Conservation (phyloP, 2,797 vertebrate genomes). For the Cynodonichthys magdalenae region DNA sequence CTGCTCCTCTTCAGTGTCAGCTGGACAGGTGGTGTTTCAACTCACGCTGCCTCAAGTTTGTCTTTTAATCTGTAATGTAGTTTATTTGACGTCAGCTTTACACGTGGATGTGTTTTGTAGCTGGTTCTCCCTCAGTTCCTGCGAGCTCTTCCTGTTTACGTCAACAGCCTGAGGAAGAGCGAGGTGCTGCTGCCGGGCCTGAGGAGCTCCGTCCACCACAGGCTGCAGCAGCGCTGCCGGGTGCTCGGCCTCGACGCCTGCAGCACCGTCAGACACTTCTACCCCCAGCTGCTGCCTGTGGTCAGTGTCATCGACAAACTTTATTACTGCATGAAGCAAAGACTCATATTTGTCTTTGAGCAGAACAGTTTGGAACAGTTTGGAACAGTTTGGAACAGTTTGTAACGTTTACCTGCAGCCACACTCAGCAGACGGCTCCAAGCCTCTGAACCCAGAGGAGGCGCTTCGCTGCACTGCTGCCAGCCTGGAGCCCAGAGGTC, state of each 20-base stretch:
- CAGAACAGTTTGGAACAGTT: not conserved
- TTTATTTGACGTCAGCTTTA: not conserved
- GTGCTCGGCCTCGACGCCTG: conserved; percentile 76
- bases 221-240: conserved; percentile 78
- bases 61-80: not conserved
- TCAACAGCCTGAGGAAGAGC: conserved; percentile 85
- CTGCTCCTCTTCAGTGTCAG: conserved; percentile 74
- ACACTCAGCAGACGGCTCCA: conserved; percentile 17
- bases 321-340: too few species aligned
- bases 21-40: conserved; percentile 73
- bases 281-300: conserved; percentile 79
- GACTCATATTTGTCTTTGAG: not conserved
- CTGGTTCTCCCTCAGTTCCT: conserved; percentile 82
- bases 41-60: not conserved
- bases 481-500: conserved; percentile 68
- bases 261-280: conserved; percentile 76
- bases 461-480: conserved; percentile 70
- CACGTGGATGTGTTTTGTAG: conserved; percentile 48
- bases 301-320: conserved; percentile 51
- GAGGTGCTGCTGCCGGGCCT: conserved; percentile 82
- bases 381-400: not conserved
- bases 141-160: conserved; percentile 80
- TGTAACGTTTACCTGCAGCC: conserved; percentile 44
- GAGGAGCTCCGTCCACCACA: conserved; percentile 79
- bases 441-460: conserved; percentile 4